A percentile compares a stretch with the other conserved stretches of the same genome.
These are phyloP conservation scores for Notolepis coatsorum DNA, from an alignment of 2,797 vertebrate genomes.

Conservation along the genomic window DNA sequence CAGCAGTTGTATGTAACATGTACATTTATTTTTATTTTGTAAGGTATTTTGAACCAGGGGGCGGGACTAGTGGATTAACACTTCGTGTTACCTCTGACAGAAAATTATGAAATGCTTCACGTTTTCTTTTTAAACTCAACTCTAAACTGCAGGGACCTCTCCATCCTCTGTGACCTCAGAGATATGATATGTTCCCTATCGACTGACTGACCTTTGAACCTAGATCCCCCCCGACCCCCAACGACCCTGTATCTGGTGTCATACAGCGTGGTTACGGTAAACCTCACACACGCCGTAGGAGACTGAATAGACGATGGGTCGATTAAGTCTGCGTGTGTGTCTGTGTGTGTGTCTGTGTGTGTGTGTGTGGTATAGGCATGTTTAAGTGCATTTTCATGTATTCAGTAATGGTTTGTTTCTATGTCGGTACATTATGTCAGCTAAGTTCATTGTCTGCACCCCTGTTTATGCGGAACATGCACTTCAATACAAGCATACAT, in stretches of 20 bases:
- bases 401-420: no score
- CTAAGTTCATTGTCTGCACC: not conserved
- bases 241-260: constrained; percentile 25
- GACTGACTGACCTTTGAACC: constrained; percentile 50
- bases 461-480: no score
- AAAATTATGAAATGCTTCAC: no score
- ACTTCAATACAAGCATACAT: no score
- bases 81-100: no score
- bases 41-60: no score
- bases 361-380: not conserved
- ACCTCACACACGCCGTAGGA: no score
- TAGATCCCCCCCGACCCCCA: constrained; percentile 36
- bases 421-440: not conserved
- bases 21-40: no score
- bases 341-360: not conserved
- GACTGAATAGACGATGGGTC: not conserved
- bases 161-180: constrained; percentile 15
- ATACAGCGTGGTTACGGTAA: not conserved
- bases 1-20: no score
- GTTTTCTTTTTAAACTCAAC: no score
- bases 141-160: constrained; percentile 25
- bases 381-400: not conserved
- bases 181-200: constrained; percentile 23
- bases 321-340: not conserved
- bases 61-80: no score